Percentiles rank a stretch among this genome's conserved stretches.
phyloP scores from a whole-genome alignment of 2,888 invertebrate genomes.

The Cyrtodaria siliqua region DNA sequence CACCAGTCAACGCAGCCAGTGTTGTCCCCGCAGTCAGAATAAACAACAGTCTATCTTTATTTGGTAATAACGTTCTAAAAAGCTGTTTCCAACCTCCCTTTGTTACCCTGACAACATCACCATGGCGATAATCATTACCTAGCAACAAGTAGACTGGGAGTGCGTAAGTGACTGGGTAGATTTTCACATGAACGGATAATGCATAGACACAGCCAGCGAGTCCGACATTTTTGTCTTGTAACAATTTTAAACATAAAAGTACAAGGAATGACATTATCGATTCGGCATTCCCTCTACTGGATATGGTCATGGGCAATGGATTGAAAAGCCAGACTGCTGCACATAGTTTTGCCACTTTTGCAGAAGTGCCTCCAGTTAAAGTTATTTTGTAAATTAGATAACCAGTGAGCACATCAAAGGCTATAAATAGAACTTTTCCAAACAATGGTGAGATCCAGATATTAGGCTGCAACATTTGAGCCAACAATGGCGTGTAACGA shows the following conservation, averaged over 20 bases:
- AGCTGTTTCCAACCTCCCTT: conserved; percentile 2
- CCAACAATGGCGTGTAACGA: conserved; percentile 96
- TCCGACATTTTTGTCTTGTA: conserved; percentile 58
- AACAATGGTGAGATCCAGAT: conserved; percentile 88
- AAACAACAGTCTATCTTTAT: conserved; percentile 87
- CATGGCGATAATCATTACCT: conserved; percentile 10
- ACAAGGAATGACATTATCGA: conserved; percentile 95
- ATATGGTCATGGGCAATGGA: conserved; percentile 95
- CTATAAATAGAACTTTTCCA: conserved; percentile 95
- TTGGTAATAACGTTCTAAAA: conserved; percentile 85
- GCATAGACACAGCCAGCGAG: conserved; percentile 87
- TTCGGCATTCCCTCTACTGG: conserved; percentile 98
- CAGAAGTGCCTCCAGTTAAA: conserved; percentile 9
- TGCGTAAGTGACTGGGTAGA: conserved; percentile 96
- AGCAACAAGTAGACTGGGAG: conserved; percentile 81
- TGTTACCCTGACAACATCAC: too few species aligned
- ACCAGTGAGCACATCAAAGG: conserved; percentile 92
- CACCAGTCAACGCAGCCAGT: conserved; percentile 58
- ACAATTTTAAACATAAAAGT: conserved; percentile 89
- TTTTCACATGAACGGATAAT: conserved; percentile 95
- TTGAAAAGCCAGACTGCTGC: conserved; percentile 94
- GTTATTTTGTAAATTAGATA: conserved; percentile 89
- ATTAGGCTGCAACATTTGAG: conserved; percentile 93
- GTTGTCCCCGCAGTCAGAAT: conserved; percentile 87
- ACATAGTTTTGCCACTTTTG: conserved; percentile 26